Percentiles rank a stretch among this genome's conserved stretches.
phyloP scores from a whole-genome alignment of 2,888 invertebrate species.

The Carterocephalus palaemon region DNA sequence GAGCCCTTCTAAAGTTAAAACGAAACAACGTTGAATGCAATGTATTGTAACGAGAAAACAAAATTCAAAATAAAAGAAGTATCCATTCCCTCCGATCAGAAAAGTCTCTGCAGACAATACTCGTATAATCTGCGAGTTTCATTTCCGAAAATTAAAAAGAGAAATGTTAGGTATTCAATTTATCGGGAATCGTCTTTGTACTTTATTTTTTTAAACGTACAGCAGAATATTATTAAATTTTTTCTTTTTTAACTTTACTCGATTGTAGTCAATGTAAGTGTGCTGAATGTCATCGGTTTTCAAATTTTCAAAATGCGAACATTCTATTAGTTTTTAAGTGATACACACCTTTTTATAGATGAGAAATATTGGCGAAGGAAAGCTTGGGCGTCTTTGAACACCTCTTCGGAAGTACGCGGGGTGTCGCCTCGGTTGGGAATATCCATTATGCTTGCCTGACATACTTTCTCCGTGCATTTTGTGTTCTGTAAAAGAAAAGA shows the following conservation, averaged over 20 bases:
- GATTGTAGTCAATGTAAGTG: not conserved
- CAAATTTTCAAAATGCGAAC: too few species aligned
- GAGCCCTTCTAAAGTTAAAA: too few species aligned
- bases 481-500: constrained; percentile 72
- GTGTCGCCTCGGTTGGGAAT: constrained; percentile 79
- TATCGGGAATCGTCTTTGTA: constrained; percentile 22
- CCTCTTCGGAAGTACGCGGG: constrained; percentile 83
- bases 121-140: constrained; percentile 22
- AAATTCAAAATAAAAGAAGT: constrained; percentile 2
- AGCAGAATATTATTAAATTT: constrained; percentile 10
- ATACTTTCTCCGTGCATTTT: constrained; percentile 83
- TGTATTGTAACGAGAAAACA: too few species aligned
- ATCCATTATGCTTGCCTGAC: constrained; percentile 87
- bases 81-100: constrained; percentile 3
- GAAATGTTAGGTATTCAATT: constrained; percentile 23
- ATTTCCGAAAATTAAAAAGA: constrained; percentile 24
- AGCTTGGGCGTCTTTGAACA: constrained; percentile 88
- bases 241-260: constrained; percentile 3
- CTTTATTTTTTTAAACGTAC: constrained; percentile 17
- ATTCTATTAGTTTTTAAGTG: not conserved
- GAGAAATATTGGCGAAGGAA: constrained; percentile 94
- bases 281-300: too few species aligned
- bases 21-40: too few species aligned
- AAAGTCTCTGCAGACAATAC: constrained; percentile 14
- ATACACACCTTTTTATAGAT: constrained; percentile 89